Evolutionary conservation across 2,113 vertebrate species (phyloP), one percentile per base, ranked within the genome.

Genomic region (Hippocampus guttulatus): DNA sequence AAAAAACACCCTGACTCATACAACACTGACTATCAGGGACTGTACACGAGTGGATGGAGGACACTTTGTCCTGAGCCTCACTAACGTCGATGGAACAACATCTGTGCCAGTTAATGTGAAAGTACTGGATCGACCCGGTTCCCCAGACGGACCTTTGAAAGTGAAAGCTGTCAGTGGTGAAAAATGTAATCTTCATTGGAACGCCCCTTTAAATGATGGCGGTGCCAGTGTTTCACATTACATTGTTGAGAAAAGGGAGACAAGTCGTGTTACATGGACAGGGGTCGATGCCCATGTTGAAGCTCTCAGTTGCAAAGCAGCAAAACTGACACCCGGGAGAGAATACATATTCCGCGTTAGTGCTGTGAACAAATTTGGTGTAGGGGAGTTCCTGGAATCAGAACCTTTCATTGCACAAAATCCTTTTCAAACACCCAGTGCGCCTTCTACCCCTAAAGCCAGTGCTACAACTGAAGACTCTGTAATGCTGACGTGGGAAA

Each of bases 331-430:
- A 80, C 78, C 94, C 82, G 94, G 95, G 25, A 99, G 97, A 85
- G 97, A 99, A 81, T 99, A 99, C 68, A 95, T 98, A 76, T 99
- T 98, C 92, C 95, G 96, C 81, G 87, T 98, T 76, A 95, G 94
- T 91, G 96, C 95, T 25, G 95, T 96, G 63, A 99, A 98, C 83
- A 98, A 97, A 90, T 99, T 94, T 5, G 97, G 97, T 76, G 90
- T 92, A 69, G 97, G 97, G 64, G 97, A 99, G 73, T 92, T 95
- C 41, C 90, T 98, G 73, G 97, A 98, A 93, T 98, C 97, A 71
- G 95, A 98, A 12, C 93, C 97, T 66, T 76, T 95, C 14, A 76
- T 96, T 80, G 96, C 97, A 87, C 80, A 93, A 88, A 98, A 99
- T 86, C 97, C 97, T 70, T 98, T 96, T 80, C 96, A 91, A 71